Evolutionary conservation across 2,888 invertebrate genomes (phyloP).

Genomic region (Drosophila acutilabella): DNA sequence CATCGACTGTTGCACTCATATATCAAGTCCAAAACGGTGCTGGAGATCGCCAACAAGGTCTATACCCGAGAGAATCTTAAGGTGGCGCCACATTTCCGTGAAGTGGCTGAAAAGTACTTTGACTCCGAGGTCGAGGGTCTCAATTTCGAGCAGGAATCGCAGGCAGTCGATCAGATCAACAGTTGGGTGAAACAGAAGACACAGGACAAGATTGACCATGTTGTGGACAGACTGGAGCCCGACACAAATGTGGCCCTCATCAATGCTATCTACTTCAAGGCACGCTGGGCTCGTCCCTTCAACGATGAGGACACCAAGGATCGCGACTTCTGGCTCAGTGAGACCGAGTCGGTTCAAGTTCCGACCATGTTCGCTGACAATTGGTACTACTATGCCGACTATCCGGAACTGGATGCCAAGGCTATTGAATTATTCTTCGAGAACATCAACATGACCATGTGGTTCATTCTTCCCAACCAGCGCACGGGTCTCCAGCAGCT

Average conservation of each 20-base stretch:
- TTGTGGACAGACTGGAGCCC: conserved; percentile 88
- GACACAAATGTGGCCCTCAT: conserved; percentile 91
- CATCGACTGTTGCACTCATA: conserved; percentile 78
- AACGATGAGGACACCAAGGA: conserved; percentile 87
- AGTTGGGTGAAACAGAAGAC: conserved; percentile 93
- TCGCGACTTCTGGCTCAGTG: conserved; percentile 88
- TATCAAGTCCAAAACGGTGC: conserved; percentile 79
- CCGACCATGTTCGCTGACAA: conserved; percentile 90
- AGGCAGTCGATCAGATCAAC: conserved; percentile 89
- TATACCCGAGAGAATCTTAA: conserved; percentile 87
- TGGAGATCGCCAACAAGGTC: conserved; percentile 91
- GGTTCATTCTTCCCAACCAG: conserved; percentile 91
- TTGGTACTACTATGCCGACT: conserved; percentile 86
- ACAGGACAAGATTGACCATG: conserved; percentile 91
- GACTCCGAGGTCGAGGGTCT: conserved; percentile 88
- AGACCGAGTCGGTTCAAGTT: conserved; percentile 86
- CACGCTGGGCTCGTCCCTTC: conserved; percentile 91
- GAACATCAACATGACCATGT: conserved; percentile 90
- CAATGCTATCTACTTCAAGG: conserved; percentile 95
- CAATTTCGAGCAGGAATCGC: conserved; percentile 87
- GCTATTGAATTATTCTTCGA: conserved; percentile 91
- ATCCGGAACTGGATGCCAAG: conserved; percentile 86
- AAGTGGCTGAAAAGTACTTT: conserved; percentile 88
- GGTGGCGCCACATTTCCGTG: conserved; percentile 87
- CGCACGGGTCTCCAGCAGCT: conserved; percentile 88